These are phyloP conservation scores for Bufotes viridis DNA, from an alignment of 2,797 vertebrate genomes.

Conservation along the genomic window DNA sequence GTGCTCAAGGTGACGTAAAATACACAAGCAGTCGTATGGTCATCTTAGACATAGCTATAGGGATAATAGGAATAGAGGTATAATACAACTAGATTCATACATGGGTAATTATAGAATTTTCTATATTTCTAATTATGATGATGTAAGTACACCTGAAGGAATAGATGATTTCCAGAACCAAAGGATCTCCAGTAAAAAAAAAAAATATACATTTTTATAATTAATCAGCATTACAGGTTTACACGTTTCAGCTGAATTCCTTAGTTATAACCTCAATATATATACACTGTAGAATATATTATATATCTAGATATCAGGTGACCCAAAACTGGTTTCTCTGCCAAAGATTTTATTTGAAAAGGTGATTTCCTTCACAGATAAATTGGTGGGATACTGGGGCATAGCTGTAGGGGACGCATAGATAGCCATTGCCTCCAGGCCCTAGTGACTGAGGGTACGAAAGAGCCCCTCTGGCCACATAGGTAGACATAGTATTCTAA, in stretches of 20 bases:
- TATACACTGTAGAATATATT: background rate
- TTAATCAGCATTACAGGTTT: too few relatives aligned
- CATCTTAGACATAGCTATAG: background rate
- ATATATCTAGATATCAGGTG: background rate
- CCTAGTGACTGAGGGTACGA: background rate
- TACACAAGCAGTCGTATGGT: background rate
- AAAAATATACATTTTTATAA: too few relatives aligned
- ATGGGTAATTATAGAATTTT: background rate
- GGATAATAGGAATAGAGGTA: background rate
- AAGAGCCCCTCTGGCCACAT: background rate
- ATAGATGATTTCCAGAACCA: too few relatives aligned
- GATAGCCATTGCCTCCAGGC: background rate
- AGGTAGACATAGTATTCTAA: background rate
- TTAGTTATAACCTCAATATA: too few relatives aligned
- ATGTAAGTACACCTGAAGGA: too few relatives aligned
- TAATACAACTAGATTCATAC: too few relatives aligned
- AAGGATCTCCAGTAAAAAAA: too few relatives aligned
- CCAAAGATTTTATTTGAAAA: background rate
- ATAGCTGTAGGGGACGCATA: background rate
- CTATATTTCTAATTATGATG: too few relatives aligned
- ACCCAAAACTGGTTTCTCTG: background rate
- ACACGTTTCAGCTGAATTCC: too few relatives aligned
- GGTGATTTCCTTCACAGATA: background rate
- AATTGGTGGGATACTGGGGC: background rate
- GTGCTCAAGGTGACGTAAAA: background rate